A percentile compares a stretch with the other conserved stretches of the same genome.
Conservation (phyloP, 2,113 vertebrate genomes). For the Columba livia region DNA sequence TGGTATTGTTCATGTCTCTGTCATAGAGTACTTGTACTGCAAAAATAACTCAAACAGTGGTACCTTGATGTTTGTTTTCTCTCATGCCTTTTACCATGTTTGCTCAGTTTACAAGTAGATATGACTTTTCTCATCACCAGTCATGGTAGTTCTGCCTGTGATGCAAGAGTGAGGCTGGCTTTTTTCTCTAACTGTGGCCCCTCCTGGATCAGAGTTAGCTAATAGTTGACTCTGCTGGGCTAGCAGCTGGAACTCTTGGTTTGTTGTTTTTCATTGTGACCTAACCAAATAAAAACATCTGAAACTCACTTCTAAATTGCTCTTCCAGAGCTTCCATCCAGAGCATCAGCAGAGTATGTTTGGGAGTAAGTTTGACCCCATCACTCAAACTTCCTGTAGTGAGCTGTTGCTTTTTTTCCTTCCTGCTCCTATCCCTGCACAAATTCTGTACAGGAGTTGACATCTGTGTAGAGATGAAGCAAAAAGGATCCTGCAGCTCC, state of each 20-base stretch:
- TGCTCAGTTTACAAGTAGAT: background rate
- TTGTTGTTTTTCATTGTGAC: background rate
- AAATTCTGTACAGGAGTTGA: constrained; percentile 47
- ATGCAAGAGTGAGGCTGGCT: background rate
- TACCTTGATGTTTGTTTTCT: background rate
- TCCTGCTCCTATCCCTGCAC: constrained; percentile 66
- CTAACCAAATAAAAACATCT: background rate
- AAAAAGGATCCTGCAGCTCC: constrained; percentile 42
- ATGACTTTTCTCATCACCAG: background rate
- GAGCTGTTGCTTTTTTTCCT: constrained; percentile 56
- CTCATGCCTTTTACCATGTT: background rate
- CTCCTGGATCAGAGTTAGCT: constrained; percentile 15
- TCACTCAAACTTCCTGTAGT: constrained; percentile 55
- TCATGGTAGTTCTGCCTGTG: background rate
- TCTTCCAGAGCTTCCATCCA: constrained; percentile 28
- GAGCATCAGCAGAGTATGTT: constrained; percentile 20
- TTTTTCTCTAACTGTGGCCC: background rate
- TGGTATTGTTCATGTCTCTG: background rate
- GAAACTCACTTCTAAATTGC: constrained; percentile 27
- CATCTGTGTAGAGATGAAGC: constrained; percentile 50
- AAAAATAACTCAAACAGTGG: background rate
- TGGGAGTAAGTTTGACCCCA: constrained; percentile 41
- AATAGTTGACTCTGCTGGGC: background rate
- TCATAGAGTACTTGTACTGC: background rate
- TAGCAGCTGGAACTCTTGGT: constrained; percentile 14